Conservation (phyloP, 2,888 invertebrate genomes). For the Nemotelus pantherinus region DNA sequence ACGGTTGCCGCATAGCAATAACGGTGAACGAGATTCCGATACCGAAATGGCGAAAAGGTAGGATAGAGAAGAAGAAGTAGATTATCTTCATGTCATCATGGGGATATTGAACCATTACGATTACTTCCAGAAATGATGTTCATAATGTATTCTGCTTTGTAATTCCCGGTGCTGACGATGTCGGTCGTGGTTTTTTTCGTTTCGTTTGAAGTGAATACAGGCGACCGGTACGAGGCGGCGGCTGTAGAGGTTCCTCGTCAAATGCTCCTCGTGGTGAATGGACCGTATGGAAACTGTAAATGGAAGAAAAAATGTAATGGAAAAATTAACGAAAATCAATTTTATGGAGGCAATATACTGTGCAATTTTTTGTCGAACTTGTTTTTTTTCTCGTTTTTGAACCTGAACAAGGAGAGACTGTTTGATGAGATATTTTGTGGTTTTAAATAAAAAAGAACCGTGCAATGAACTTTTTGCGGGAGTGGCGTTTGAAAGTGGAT, state of each 20-base stretch:
- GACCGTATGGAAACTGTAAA: conserved; percentile 39
- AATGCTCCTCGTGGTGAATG: conserved; percentile 35
- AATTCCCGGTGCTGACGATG: conserved; percentile 57
- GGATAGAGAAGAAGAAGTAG: not conserved
- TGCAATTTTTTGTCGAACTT: no score
- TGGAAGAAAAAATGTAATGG: not conserved
- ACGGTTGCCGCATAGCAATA: no score
- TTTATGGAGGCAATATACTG: not conserved
- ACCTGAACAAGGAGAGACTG: no score
- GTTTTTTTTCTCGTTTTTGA: no score
- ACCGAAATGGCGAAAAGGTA: no score
- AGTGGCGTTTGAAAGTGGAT: no score
- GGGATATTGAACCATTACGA: conserved; percentile 8
- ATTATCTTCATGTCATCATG: conserved; percentile 7
- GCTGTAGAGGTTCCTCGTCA: conserved; percentile 45
- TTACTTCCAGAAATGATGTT: conserved; percentile 49
- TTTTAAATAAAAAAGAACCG: no score
- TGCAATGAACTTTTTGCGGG: no score
- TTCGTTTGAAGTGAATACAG: conserved; percentile 64
- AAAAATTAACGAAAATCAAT: not conserved
- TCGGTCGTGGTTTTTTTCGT: conserved; percentile 61
- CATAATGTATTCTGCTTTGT: conserved; percentile 64
- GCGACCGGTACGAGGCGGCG: conserved; percentile 61
- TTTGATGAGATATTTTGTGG: no score
- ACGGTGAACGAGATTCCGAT: no score